Evolutionary conservation across 1,140 invertebrate species (phyloP).

Genomic region (Penaeus indicus): DNA sequence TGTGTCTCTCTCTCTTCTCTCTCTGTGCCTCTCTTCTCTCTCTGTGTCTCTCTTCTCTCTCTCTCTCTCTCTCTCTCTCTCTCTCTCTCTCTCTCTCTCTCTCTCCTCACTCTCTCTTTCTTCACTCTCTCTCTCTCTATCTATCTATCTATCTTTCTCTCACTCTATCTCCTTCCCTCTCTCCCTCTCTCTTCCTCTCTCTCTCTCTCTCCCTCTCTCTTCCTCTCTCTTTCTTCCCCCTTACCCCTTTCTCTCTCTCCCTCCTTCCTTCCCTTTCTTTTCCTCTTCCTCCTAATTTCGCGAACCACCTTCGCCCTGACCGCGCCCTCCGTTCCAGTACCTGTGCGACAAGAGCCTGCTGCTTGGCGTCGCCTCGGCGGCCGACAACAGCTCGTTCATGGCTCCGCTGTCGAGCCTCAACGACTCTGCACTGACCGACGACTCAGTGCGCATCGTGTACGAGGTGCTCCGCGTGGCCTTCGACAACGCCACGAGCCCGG

Average conservation of each 20-base stretch:
- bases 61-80: too few species aligned
- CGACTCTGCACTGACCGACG: constrained; percentile 65
- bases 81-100: neutral
- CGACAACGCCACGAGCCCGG: neutral
- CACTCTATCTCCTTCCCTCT: neutral
- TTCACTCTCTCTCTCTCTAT: neutral
- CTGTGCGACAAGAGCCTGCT: constrained; percentile 64
- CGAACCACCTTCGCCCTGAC: neutral
- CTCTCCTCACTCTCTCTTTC: neutral
- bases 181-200: neutral
- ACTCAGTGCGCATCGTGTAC: constrained; percentile 44
- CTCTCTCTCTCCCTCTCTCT: neutral
- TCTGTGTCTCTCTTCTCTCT: neutral
- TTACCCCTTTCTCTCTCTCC: constrained; percentile 13
- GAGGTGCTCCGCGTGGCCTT: constrained; percentile 63
- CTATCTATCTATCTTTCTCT: neutral
- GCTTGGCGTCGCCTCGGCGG: constrained; percentile 20
- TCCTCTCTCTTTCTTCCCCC: neutral
- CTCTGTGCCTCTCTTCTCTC: neutral
- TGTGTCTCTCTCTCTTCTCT: neutral
- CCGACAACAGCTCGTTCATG: constrained; percentile 39
- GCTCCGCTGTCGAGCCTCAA: neutral
- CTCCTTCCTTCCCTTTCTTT: neutral
- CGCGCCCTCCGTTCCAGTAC: constrained; percentile 45
- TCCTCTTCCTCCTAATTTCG: neutral